phyloP scores from a whole-genome alignment of 2,113 vertebrate species.

The Petaurus breviceps region DNA sequence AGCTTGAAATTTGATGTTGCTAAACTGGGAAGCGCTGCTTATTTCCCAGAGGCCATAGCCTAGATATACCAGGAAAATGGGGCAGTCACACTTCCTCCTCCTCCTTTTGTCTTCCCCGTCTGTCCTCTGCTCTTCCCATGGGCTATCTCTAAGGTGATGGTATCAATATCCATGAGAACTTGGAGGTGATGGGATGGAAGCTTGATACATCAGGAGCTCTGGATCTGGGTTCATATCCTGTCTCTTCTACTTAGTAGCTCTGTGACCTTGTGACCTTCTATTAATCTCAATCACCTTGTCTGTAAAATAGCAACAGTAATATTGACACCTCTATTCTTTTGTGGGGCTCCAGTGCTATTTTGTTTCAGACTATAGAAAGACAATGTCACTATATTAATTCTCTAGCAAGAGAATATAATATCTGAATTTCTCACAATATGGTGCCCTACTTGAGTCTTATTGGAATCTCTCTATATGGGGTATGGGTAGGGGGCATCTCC shows the following conservation, averaged over 20 bases:
- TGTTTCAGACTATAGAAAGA: not conserved
- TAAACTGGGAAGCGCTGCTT: constrained; percentile 72
- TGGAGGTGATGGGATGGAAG: not conserved
- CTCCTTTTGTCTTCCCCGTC: not conserved
- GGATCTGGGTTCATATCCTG: not conserved
- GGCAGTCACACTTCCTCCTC: constrained; percentile 18
- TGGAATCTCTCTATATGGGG: not conserved
- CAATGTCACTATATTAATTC: not conserved
- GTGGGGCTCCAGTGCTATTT: not conserved
- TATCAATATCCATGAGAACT: not conserved
- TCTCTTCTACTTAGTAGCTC: not conserved
- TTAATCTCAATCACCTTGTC: not conserved
- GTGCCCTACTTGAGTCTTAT: not conserved
- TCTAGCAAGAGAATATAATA: not conserved
- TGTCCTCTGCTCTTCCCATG: not conserved
- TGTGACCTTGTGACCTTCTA: not conserved
- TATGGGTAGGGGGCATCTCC: not conserved
- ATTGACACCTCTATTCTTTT: not conserved
- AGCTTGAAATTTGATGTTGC: constrained; percentile 68
- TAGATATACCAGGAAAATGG: constrained; percentile 69
- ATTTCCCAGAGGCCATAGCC: constrained; percentile 78
- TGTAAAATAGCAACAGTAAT: not conserved
- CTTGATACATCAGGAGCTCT: not conserved
- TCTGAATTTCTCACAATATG: not conserved
- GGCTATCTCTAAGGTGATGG: not conserved